Conservation (phyloP, 2,797 vertebrate species). For the Odontamblyopus rebecca region DNA sequence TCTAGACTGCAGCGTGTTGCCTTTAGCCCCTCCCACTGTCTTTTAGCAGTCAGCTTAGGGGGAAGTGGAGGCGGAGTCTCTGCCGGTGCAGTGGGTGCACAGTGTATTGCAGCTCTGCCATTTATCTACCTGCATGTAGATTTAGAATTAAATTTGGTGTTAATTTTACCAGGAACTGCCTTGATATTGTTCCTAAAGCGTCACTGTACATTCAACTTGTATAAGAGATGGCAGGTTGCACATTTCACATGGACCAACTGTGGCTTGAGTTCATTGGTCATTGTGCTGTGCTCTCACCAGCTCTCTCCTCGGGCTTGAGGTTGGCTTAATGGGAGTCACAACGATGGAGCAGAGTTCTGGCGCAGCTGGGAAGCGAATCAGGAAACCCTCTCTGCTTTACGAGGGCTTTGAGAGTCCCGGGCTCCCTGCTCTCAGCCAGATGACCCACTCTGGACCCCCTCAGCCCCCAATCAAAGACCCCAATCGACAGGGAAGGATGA, state of each 20-base stretch:
- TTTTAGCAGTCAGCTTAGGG: neutral
- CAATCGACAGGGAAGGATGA: conserved; percentile 83
- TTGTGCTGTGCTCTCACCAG: conserved; percentile 61
- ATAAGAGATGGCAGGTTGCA: neutral
- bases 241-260: conserved; percentile 6
- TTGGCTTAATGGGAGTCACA: conserved; percentile 62
- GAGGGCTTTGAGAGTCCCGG: conserved; percentile 93
- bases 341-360: conserved; percentile 78
- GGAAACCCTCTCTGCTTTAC: conserved; percentile 92
- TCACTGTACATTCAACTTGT: neutral
- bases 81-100: neutral
- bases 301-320: conserved; percentile 68
- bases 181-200: neutral
- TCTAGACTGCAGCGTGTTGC: conserved; percentile 1
- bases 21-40: conserved; percentile 19
- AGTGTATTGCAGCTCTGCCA: neutral
- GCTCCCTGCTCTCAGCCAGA: conserved; percentile 76
- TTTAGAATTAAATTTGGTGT: neutral
- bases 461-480: conserved; percentile 84
- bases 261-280: conserved; percentile 20
- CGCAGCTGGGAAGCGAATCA: conserved; percentile 87
- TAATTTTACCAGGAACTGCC: neutral
- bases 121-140: neutral
- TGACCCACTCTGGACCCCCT: conserved; percentile 67
- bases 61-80: conserved; percentile 13